Percentiles rank a stretch among this genome's conserved stretches.
Evolutionary conservation across 2,113 vertebrate species (phyloP).

Genomic region (Amazona vittata): DNA sequence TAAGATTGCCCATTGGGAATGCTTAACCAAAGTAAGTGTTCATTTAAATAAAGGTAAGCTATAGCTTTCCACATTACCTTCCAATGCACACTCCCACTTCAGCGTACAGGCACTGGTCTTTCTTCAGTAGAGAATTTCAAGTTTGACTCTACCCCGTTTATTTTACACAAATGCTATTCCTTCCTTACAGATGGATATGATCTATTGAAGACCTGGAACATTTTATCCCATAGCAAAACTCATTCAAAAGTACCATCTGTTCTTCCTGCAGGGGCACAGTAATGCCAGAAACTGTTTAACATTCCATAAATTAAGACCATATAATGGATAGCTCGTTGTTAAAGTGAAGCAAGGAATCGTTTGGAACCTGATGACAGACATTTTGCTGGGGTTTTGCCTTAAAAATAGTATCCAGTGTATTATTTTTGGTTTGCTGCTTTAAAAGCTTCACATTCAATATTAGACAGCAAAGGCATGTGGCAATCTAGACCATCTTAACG

Average conservation of each 20-base stretch:
- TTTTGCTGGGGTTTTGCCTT: slow-evolving; percentile 12
- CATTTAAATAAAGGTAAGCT: not conserved
- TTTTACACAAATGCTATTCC: slow-evolving; percentile 22
- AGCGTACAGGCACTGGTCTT: not conserved
- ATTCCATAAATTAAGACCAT: slow-evolving; percentile 63
- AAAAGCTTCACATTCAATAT: not conserved
- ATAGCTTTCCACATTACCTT: not conserved
- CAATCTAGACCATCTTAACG: not conserved
- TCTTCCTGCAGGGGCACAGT: slow-evolving; percentile 59
- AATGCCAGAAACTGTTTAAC: slow-evolving; percentile 53
- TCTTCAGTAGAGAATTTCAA: not conserved
- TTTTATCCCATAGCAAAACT: slow-evolving; percentile 55
- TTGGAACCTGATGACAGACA: slow-evolving; percentile 6
- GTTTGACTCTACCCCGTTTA: slow-evolving; percentile 15
- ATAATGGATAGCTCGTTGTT: slow-evolving; percentile 26
- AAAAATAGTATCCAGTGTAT: not conserved
- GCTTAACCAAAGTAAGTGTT: not conserved
- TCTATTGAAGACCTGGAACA: slow-evolving; percentile 54
- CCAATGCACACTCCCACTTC: not conserved
- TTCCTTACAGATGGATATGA: slow-evolving; percentile 49
- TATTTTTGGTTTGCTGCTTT: not conserved
- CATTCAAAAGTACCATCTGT: slow-evolving; percentile 66
- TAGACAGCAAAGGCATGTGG: not conserved
- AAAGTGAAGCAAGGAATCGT: not conserved
- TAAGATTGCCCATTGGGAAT: not conserved